Conservation (phyloP, 2,113 vertebrate species). For the Neoarius graeffei region DNA sequence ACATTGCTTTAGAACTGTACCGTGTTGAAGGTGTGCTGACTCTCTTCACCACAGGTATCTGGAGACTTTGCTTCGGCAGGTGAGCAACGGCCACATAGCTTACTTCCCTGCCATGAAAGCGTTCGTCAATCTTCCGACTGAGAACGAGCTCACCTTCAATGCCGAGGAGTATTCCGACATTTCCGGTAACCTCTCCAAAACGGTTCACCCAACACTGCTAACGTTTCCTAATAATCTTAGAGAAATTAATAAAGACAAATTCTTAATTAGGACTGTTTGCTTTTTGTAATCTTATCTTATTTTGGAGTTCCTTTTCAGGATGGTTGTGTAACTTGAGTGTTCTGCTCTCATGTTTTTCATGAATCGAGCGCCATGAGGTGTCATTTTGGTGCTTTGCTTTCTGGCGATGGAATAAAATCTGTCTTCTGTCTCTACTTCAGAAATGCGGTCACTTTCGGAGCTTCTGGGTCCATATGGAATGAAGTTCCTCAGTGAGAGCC, state of each 20-base stretch:
- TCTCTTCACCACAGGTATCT: constrained; percentile 82
- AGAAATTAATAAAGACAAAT: neutral
- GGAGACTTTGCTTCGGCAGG: constrained; percentile 96
- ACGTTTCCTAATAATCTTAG: neutral
- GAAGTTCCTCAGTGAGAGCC: constrained; percentile 98
- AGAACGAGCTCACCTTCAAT: constrained; percentile 97
- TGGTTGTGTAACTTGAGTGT: neutral
- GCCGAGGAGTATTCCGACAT: constrained; percentile 99
- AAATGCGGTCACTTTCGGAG: constrained; percentile 97
- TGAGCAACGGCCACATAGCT: constrained; percentile 98
- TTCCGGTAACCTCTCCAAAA: constrained; percentile 78
- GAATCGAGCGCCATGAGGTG: neutral
- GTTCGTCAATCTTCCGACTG: constrained; percentile 97
- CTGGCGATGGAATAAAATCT: neutral
- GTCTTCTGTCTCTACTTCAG: constrained; percentile 70
- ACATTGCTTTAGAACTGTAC: too few relatives aligned
- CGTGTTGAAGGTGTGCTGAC: neutral
- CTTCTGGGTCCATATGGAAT: constrained; percentile 98
- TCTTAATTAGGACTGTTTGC: neutral
- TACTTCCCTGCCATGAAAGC: constrained; percentile 99
- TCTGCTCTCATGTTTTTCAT: neutral
- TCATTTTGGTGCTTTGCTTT: neutral
- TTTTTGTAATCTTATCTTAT: neutral
- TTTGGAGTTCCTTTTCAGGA: neutral
- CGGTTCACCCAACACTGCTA: neutral